Conservation (phyloP, 2,113 vertebrate genomes). For the Vombatus ursinus region DNA sequence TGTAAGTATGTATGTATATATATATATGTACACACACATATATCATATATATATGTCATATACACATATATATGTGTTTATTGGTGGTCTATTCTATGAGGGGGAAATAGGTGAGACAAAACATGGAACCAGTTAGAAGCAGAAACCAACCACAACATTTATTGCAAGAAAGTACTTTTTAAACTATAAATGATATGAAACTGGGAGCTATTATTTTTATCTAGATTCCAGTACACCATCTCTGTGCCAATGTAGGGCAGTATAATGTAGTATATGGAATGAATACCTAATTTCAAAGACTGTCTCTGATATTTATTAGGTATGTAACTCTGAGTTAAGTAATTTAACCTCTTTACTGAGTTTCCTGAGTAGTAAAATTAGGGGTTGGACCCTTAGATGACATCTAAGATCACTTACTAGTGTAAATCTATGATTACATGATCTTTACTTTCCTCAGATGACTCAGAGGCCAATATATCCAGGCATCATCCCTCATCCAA, state of each 20-base stretch:
- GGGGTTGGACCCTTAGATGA: not conserved
- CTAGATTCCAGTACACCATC: not conserved
- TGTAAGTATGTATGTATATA: no score
- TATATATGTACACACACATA: accelerated
- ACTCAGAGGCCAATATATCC: not conserved
- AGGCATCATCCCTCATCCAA: not conserved
- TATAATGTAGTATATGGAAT: not conserved
- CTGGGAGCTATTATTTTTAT: not conserved
- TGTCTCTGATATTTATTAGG: not conserved
- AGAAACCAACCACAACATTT: not conserved
- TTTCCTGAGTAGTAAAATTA: not conserved
- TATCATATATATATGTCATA: no score
- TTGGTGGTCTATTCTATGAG: no score
- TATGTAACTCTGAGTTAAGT: not conserved
- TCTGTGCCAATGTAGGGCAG: not conserved
- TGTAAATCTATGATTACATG: not conserved
- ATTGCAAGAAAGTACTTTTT: not conserved
- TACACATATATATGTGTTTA: no score
- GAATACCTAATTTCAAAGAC: not conserved
- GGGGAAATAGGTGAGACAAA: not conserved
- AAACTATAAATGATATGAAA: not conserved
- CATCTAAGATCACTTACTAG: not conserved
- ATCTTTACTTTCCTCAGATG: not conserved
- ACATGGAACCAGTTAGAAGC: not conserved
- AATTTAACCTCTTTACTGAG: not conserved